Evolutionary conservation across 2,888 invertebrate species (phyloP).

Genomic region (Poecilus cupreus): DNA sequence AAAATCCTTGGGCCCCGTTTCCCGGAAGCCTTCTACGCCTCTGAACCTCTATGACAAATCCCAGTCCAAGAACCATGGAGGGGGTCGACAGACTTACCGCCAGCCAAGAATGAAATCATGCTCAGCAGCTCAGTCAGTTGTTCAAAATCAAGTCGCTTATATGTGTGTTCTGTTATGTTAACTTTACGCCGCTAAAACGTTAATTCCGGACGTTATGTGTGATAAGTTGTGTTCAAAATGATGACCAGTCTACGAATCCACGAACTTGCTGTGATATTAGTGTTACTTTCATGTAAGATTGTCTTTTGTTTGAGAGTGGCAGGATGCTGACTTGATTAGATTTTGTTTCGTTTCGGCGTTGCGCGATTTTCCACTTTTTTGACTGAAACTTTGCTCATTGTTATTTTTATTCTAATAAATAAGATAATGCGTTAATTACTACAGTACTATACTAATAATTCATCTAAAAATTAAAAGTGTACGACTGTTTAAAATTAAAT

Average conservation of each 20-base stretch:
- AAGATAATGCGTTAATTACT: too few species aligned
- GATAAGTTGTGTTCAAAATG: conserved; percentile 20
- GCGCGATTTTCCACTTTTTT: not conserved
- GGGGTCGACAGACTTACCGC: not conserved
- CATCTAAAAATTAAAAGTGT: not conserved
- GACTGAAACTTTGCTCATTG: too few species aligned
- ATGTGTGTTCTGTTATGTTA: conserved; percentile 8
- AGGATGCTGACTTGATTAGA: not conserved
- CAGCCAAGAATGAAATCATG: conserved; percentile 38
- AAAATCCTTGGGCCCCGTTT: not conserved
- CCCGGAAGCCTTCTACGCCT: not conserved
- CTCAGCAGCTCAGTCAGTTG: not conserved
- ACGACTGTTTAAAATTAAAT: not conserved
- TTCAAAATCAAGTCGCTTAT: not conserved
- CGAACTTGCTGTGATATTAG: conserved; percentile 38
- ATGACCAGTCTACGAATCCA: not conserved
- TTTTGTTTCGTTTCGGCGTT: not conserved
- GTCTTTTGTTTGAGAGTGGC: not conserved
- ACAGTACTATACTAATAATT: too few species aligned
- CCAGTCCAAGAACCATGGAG: not conserved
- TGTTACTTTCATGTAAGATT: conserved; percentile 39
- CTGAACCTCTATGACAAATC: conserved; percentile 14
- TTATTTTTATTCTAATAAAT: too few species aligned
- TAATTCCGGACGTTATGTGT: not conserved
- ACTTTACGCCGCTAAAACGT: not conserved